Base-by-base conservation (phyloP, 2,888 invertebrate genomes). In the Microctonus hyperodae region DNA sequence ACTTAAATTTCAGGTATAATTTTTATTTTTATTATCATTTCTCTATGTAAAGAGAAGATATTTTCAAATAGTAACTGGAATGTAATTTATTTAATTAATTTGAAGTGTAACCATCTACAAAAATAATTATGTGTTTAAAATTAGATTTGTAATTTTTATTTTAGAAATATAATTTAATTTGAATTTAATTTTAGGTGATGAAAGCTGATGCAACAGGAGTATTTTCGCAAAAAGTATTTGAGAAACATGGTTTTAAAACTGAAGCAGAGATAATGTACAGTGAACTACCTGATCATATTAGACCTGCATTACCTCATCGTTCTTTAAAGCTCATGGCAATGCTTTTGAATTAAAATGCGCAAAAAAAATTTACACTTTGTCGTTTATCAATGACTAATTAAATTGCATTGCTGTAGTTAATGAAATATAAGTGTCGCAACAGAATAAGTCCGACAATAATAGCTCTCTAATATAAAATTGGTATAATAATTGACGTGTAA, bases 181-280 rank as follows among this genome's bases (percentile, higher is more conserved):
- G 33, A 62, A 50, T 63, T 35, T 16, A 48, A 33, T 87, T 87
- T 50, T 85, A 92, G 91, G 79, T 94, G 25, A 88, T 94, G 75
- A 94, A 93, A 84, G 91, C 90, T 20, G 94, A 94, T 79, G 93
- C 94, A 0, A 94, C 94, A 0, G 93, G 94, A 22, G 87, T 90
- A 1, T 94, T 88, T 78, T 94, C 94, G 0, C 93, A 94, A 78
- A 91, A 90, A 75, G 90, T 92, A 64, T 89, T 91, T 69, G 87
- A 87, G 75, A 89, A 89, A 31, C 86, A 90, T 53, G 92, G 91
- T 0, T 89, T 92, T 76, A 85, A 87, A 58, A 86, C 88, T 0
- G 86, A 90, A 35, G 87, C 88, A 59, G 89, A 90, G 71, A 88
- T 93, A 20, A 86, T 86, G 51, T 94, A 94, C 80, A 86, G 86